Conservation (phyloP, 2,113 vertebrate species). For the Choloepus hoffmanni region DNA sequence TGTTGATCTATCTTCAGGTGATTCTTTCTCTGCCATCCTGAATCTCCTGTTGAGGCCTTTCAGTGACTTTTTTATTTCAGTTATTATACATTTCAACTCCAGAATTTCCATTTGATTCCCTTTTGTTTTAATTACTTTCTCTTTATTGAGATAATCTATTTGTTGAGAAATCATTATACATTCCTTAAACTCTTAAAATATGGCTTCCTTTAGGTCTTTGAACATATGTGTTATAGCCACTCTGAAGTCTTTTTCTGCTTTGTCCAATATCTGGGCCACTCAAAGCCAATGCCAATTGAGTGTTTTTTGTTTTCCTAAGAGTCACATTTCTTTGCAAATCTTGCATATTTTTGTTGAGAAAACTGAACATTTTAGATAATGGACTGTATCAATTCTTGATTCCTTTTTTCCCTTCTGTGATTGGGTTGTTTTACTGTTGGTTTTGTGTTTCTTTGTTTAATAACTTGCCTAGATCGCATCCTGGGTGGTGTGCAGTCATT, state of each 20-base stretch:
- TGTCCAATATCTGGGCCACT: background rate
- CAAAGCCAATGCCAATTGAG: no score
- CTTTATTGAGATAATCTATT: background rate
- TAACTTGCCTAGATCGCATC: background rate
- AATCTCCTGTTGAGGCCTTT: background rate
- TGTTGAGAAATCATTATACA: background rate
- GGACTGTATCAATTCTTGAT: background rate
- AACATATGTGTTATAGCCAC: background rate
- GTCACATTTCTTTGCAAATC: background rate
- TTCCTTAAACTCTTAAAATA: background rate
- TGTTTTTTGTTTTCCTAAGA: background rate
- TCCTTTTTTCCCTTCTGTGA: background rate
- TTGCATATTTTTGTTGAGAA: background rate
- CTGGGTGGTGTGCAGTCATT: no score
- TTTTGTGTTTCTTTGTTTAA: background rate
- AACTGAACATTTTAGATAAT: background rate
- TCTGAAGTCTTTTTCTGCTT: background rate
- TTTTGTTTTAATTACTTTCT: background rate
- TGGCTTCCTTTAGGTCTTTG: background rate
- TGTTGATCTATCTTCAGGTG: no score
- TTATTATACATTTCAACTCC: background rate
- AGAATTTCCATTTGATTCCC: background rate
- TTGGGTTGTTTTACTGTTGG: no score
- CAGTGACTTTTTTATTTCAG: background rate
- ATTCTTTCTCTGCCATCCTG: background rate